phyloP scores from a whole-genome alignment of 30 jellyfish, hydroid and myxozoan genomes.

The Catostylus mosaicus region DNA sequence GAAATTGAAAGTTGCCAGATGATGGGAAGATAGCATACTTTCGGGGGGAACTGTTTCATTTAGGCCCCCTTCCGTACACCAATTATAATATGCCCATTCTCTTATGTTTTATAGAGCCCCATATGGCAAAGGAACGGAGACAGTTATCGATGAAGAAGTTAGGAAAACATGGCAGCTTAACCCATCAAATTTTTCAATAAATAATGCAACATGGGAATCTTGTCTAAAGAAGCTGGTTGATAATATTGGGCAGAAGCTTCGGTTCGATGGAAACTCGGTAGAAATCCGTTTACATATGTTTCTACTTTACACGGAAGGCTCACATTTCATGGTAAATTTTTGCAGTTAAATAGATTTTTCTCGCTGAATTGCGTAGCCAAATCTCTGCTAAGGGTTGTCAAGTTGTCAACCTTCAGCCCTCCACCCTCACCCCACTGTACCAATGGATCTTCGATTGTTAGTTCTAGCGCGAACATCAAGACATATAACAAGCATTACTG shows the following conservation, averaged over 20 bases:
- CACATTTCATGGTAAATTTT: constrained; percentile 19
- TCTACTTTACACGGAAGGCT: constrained; percentile 21
- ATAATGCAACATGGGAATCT: constrained; percentile 5
- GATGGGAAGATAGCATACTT: too few species aligned
- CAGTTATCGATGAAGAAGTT: constrained; percentile 33
- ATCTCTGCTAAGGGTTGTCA: too few species aligned
- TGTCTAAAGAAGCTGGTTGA: not conserved
- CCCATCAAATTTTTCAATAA: constrained; percentile 4
- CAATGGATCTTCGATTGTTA: too few species aligned
- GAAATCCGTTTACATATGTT: constrained; percentile 7
- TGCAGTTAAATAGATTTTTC: too few species aligned
- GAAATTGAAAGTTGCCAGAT: too few species aligned
- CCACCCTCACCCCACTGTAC: too few species aligned
- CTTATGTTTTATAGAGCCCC: constrained; percentile 24
- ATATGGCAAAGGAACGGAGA: constrained; percentile 33
- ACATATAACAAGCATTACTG: too few species aligned
- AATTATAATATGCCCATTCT: not conserved
- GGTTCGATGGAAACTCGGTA: not conserved
- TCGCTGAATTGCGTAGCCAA: too few species aligned
- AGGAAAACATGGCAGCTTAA: constrained; percentile 35
- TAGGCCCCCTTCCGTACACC: not conserved
- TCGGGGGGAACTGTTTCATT: too few species aligned
- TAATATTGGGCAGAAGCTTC: not conserved
- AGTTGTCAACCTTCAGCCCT: too few species aligned
- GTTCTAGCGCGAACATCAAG: too few species aligned